Evolutionary conservation across 2,113 vertebrate genomes (phyloP), one percentile per base, ranked within the genome.

Genomic region (Nettapus auritus): DNA sequence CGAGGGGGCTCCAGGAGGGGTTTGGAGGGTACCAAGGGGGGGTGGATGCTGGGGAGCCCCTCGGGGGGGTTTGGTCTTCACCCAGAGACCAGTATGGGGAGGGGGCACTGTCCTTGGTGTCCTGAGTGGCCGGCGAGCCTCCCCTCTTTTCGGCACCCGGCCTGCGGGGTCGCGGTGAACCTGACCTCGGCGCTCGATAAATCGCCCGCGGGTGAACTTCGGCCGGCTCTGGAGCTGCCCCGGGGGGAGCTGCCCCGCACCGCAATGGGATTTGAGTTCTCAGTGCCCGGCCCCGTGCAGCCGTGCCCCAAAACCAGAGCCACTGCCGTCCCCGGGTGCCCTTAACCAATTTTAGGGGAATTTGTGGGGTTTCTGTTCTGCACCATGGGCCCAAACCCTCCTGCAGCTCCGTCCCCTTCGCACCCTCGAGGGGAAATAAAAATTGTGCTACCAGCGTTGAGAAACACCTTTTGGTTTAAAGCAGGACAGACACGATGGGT

Each of bases 361-460:
- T 84, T 56, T n/a, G 40, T 17, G 38, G 53, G 33, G 42, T 90
- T 38, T 15, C 21, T 60, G 33, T 48, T 85, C 36, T 66, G 38
- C 33, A n/a, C 17, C 78, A 84, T 8, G 34, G 56, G n/a, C 46
- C 89, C 67, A 84, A 92, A 74, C 71, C 22, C 31, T 75, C 60
- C 75, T 1, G 0, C 0, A 0, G 88, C 18, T 89, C 69, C 19
- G 62, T 56, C 70, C 75, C 57, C 3, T 66, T 83, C 21, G 10
- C 11, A 6, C 16, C n/a, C 55, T 0, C 25, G 6, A 8, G 17
- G 55, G 40, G 29, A 56, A 66, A 29, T 20, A 8, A 66, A 66
- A 42, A 21, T 18, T 6, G 38, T 15, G 63, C 22, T 42, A 8
- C 40, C 28, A 31, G 44, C 38, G 29, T 28, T 42, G 63, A 17